Evolutionary conservation across 2,113 vertebrate genomes (phyloP).

Genomic region (Calyptomena viridis): DNA sequence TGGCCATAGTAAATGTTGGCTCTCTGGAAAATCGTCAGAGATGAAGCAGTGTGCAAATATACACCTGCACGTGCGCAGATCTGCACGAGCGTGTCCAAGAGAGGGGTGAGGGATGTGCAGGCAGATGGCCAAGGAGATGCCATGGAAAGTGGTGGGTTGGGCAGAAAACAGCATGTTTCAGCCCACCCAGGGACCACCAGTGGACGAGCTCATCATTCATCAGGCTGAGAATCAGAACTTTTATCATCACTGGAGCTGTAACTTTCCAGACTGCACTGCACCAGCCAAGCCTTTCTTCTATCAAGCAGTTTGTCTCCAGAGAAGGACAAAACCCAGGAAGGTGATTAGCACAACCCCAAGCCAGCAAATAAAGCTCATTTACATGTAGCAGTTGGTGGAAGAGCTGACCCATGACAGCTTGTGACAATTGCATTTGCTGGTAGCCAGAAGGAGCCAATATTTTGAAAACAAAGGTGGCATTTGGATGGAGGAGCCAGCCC

Average conservation of each 20-base stretch:
- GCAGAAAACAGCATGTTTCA: background rate
- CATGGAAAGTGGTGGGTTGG: fast-evolving
- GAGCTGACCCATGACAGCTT: background rate
- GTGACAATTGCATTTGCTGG: background rate
- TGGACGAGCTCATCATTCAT: background rate
- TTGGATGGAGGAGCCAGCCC: background rate
- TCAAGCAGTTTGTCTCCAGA: conserved; percentile 4
- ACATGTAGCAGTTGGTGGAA: background rate
- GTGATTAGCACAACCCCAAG: background rate
- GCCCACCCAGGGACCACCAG: background rate
- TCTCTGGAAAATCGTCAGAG: background rate
- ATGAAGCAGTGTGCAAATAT: background rate
- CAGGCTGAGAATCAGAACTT: background rate
- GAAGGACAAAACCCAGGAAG: background rate
- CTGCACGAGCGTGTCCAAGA: fast-evolving
- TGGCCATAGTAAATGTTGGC: fast-evolving
- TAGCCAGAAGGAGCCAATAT: background rate
- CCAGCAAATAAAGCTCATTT: background rate
- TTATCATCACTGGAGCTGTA: background rate
- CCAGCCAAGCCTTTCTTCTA: background rate
- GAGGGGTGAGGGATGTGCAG: background rate
- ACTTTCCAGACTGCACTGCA: conserved; percentile 40
- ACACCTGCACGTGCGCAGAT: background rate
- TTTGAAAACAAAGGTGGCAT: background rate
- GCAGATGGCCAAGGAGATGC: fast-evolving